Percentiles rank a stretch among this genome's conserved stretches.
phyloP scores from a whole-genome alignment of 2,113 vertebrate genomes.

The Percopsis transmontana region DNA sequence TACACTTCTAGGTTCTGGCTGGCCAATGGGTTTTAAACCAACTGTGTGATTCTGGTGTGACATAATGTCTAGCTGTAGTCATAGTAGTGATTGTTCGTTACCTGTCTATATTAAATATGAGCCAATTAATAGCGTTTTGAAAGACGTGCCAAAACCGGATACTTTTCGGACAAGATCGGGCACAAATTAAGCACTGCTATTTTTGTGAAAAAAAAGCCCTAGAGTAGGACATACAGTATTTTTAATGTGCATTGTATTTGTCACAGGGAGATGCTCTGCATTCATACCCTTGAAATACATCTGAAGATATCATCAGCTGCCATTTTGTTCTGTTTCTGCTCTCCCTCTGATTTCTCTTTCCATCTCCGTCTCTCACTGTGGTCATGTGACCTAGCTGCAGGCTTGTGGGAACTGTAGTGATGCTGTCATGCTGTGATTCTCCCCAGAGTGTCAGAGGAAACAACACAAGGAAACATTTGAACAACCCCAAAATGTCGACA shows the following conservation, averaged over 20 bases:
- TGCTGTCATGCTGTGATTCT: constrained; percentile 67
- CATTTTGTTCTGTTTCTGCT: constrained; percentile 30
- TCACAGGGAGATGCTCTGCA: constrained; percentile 4
- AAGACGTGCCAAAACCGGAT: too few relatives aligned
- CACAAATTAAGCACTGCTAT: too few relatives aligned
- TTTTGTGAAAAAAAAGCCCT: too few relatives aligned
- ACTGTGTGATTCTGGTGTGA: too few relatives aligned
- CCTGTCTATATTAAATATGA: too few relatives aligned
- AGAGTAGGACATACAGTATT: neutral
- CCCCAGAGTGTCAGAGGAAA: constrained; percentile 63
- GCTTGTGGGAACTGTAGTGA: constrained; percentile 73
- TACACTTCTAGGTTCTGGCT: too few relatives aligned
- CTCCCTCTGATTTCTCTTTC: constrained; percentile 8
- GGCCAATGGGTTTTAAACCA: too few relatives aligned
- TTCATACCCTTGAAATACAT: constrained; percentile 33
- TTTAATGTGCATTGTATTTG: neutral
- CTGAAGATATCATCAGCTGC: constrained; percentile 24
- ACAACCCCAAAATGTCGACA: constrained; percentile 67
- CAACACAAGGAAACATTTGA: constrained; percentile 66
- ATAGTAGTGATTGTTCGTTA: too few relatives aligned
- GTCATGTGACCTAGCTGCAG: constrained; percentile 67
- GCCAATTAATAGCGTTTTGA: too few relatives aligned
- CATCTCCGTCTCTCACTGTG: constrained; percentile 27
- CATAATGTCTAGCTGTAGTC: too few relatives aligned
- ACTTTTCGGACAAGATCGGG: too few relatives aligned